Evolutionary conservation across 2,888 invertebrate species (phyloP).

Genomic region (Abrostola triplasia): DNA sequence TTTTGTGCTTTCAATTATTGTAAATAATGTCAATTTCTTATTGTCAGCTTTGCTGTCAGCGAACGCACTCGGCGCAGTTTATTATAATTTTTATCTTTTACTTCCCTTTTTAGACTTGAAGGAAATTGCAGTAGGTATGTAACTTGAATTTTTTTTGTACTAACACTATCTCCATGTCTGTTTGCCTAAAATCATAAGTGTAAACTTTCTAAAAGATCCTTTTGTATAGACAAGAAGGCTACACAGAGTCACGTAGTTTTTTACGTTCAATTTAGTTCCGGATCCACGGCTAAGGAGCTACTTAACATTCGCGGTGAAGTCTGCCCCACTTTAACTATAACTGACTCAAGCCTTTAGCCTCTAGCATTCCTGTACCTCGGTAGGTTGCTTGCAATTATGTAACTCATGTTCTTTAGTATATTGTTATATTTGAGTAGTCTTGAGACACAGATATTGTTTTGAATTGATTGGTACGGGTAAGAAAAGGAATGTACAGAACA

Average conservation of each 20-base stretch:
- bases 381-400: conserved; percentile 22
- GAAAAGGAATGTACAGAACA: too few relatives aligned
- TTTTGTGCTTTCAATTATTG: too few relatives aligned
- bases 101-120: conserved; percentile 1
- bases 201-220: conserved; percentile 37
- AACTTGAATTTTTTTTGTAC: neutral
- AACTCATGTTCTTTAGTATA: conserved; percentile 11
- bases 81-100: conserved; percentile 3
- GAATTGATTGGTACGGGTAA: too few relatives aligned
- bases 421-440: neutral
- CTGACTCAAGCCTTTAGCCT: conserved; percentile 51
- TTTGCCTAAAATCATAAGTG: neutral
- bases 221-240: conserved; percentile 24
- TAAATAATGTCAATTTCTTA: neutral
- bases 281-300: conserved; percentile 63
- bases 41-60: neutral
- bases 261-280: conserved; percentile 65
- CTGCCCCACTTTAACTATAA: conserved; percentile 69
- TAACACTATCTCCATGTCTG: neutral
- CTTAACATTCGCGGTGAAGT: conserved; percentile 74
- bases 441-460: too few relatives aligned
- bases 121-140: neutral
- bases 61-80: neutral
- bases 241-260: conserved; percentile 67
- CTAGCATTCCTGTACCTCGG: conserved; percentile 35